These are phyloP conservation scores for Sebastes melanostomus DNA, from an alignment of 2,797 vertebrate species.

Conservation along the genomic window DNA sequence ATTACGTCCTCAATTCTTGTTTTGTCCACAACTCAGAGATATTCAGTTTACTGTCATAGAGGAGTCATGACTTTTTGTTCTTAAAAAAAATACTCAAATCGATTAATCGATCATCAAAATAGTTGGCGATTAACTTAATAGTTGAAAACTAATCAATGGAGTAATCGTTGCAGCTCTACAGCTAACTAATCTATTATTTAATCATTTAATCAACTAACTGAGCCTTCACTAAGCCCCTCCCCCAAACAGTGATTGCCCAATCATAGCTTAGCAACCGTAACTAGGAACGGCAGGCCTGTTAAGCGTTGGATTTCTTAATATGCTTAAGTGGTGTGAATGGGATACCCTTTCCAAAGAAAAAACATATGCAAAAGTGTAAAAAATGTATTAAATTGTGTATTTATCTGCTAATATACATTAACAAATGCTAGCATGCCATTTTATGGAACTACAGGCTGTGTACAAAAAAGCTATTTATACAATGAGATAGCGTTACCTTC, in stretches of 20 bases:
- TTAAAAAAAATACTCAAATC: too few relatives aligned
- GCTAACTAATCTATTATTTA: background rate
- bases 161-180: background rate
- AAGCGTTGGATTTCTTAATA: background rate
- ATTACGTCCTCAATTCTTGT: too few relatives aligned
- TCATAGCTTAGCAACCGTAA: background rate
- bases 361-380: background rate
- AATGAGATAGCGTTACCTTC: too few relatives aligned
- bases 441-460: background rate
- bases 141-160: too few relatives aligned
- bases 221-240: background rate
- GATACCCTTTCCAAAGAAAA: background rate
- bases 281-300: too few relatives aligned
- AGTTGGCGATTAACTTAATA: too few relatives aligned
- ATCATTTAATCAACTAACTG: background rate
- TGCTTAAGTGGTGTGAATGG: background rate
- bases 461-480: too few relatives aligned
- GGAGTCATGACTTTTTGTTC: too few relatives aligned
- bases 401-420: background rate
- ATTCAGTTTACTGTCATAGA: too few relatives aligned
- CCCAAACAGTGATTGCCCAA: background rate
- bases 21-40: too few relatives aligned
- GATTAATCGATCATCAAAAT: too few relatives aligned
- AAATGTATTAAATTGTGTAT: background rate
- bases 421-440: too few relatives aligned